Conservation (phyloP, 1,140 invertebrate species). For the Dendrolimus kikuchii region DNA sequence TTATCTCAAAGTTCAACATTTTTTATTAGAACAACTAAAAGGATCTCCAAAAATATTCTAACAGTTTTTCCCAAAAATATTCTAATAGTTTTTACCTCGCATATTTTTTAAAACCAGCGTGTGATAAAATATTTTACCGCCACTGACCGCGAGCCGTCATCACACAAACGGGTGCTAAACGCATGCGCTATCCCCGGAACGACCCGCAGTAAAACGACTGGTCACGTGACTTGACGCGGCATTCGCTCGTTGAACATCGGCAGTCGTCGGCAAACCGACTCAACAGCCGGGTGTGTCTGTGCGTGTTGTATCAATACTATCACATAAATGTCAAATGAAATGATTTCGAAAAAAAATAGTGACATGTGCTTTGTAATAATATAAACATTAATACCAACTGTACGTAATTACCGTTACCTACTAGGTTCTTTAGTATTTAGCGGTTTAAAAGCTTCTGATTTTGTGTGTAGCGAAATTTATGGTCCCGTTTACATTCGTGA, state of each 20-base stretch:
- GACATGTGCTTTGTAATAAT: conserved; percentile 50
- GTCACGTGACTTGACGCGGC: conserved; percentile 72
- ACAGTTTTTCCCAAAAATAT: background rate
- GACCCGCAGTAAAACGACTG: conserved; percentile 71
- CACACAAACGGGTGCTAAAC: conserved; percentile 16
- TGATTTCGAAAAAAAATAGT: conserved; percentile 56
- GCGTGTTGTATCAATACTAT: conserved; percentile 25
- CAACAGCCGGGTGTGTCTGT: conserved; percentile 28
- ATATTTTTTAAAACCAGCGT: conserved; percentile 1
- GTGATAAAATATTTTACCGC: conserved; percentile 60
- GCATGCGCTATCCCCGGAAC: conserved; percentile 57
- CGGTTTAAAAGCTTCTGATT: conserved; percentile 29
- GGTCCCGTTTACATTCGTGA: conserved; percentile 35
- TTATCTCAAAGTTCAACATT: background rate
- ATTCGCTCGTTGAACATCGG: conserved; percentile 64
- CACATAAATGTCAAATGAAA: conserved; percentile 61
- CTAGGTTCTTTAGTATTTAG: conserved; percentile 26
- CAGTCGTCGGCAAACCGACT: conserved; percentile 55
- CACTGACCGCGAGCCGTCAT: conserved; percentile 26
- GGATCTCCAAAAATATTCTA: background rate
- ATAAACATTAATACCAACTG: conserved; percentile 37
- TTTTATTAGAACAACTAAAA: conserved; percentile 2
- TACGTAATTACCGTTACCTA: conserved; percentile 27
- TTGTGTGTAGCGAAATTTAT: conserved; percentile 45
- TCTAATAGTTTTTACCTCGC: background rate